phyloP scores from a whole-genome alignment of 2,113 vertebrate species.

The Pipra filicauda region DNA sequence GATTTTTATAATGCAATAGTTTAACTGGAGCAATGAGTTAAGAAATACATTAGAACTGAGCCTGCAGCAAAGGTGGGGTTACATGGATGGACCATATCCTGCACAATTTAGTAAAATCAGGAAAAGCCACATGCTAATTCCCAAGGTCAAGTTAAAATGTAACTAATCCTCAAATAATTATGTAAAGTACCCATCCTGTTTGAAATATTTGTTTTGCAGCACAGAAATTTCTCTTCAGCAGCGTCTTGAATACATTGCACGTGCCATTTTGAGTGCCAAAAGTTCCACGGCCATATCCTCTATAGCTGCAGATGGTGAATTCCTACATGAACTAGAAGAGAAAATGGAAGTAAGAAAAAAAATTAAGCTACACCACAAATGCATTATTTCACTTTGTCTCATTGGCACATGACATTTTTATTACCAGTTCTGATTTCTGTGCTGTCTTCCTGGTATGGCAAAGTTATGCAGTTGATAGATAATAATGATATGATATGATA shows the following conservation, averaged over 20 bases:
- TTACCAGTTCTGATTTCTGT: neutral
- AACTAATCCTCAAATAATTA: neutral
- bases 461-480: neutral
- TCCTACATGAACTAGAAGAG: conserved; percentile 94
- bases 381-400: neutral
- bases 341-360: conserved; percentile 90
- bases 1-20: neutral
- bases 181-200: neutral
- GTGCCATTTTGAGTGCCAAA: conserved; percentile 96
- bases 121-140: neutral
- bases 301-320: conserved; percentile 92
- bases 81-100: neutral
- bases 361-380: neutral
- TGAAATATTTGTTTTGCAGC: conserved; percentile 69
- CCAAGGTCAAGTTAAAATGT: neutral
- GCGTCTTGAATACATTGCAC: conserved; percentile 92
- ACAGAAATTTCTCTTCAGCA: conserved; percentile 95
- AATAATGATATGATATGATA: neutral
- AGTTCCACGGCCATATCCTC: conserved; percentile 90
- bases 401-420: neutral
- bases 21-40: neutral
- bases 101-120: neutral
- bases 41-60: neutral
- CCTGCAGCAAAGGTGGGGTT: neutral
- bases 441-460: neutral